Evolutionary conservation across 1,140 invertebrate genomes (phyloP).

Genomic region (Batillaria attramentaria): DNA sequence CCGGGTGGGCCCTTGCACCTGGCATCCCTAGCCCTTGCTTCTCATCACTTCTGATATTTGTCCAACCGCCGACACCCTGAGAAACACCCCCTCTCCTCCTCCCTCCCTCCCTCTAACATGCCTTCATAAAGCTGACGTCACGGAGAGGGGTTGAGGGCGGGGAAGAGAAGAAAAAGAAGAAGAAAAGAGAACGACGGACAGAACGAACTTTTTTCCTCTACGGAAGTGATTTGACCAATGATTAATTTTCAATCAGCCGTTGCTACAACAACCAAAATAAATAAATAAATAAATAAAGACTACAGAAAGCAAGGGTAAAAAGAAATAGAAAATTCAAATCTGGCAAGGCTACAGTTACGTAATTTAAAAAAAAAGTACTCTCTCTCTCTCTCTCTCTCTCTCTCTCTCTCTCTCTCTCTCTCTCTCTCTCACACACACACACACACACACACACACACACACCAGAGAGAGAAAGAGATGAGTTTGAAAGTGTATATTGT

Average conservation of each 20-base stretch:
- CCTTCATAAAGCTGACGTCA: conserved; percentile 4
- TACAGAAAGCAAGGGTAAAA: not conserved
- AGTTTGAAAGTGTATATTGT: too few species aligned
- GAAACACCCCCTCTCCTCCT: conserved; percentile 1
- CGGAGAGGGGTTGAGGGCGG: not conserved
- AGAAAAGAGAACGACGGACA: not conserved
- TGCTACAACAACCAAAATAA: too few species aligned
- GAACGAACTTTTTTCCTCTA: too few species aligned
- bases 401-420: too few species aligned
- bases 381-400: too few species aligned
- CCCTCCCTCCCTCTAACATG: not conserved
- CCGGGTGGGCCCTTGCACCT: conserved; percentile 13
- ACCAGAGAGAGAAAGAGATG: too few species aligned
- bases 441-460: too few species aligned
- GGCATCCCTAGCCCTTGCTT: conserved; percentile 14
- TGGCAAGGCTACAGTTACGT: not conserved
- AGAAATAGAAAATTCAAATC: not conserved
- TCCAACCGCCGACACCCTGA: conserved; percentile 7
- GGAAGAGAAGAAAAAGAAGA: not conserved
- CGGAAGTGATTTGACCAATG: too few species aligned
- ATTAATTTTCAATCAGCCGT: too few species aligned
- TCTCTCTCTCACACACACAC: too few species aligned
- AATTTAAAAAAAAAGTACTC: too few species aligned
- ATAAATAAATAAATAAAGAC: too few species aligned
- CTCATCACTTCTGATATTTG: conserved; percentile 30